A percentile compares a stretch with the other conserved stretches of the same genome.
Conservation (phyloP, 1,140 invertebrate genomes). For the Tetramorium alpestre region DNA sequence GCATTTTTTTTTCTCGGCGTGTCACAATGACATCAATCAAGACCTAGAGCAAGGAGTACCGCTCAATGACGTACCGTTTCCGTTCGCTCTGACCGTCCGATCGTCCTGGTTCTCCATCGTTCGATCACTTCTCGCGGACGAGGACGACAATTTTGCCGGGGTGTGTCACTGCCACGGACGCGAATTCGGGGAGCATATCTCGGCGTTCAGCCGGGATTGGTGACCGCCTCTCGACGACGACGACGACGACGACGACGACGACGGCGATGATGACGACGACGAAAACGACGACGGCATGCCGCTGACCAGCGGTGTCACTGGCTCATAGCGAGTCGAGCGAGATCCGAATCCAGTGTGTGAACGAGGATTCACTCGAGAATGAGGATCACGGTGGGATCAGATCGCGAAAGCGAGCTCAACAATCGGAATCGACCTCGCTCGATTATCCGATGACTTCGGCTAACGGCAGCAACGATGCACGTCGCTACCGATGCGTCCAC, state of each 20-base stretch:
- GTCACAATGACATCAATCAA: neutral
- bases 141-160: slow-evolving; percentile 36
- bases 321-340: neutral
- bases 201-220: slow-evolving; percentile 8
- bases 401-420: neutral
- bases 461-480: too few relatives aligned
- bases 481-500: too few relatives aligned
- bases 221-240: slow-evolving; percentile 35
- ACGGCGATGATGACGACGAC: neutral
- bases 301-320: neutral
- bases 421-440: too few relatives aligned
- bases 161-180: slow-evolving; percentile 61
- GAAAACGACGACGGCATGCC: slow-evolving; percentile 22
- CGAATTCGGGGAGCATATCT: slow-evolving; percentile 36
- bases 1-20: neutral
- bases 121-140: slow-evolving; percentile 25
- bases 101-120: slow-evolving; percentile 74
- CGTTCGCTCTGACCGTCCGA: slow-evolving; percentile 61
- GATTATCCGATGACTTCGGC: too few relatives aligned
- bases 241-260: neutral
- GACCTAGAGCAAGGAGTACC: neutral
- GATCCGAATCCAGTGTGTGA: too few relatives aligned
- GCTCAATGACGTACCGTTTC: slow-evolving; percentile 65
- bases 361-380: neutral
- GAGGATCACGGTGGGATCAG: neutral